Conservation (phyloP, 2,888 invertebrate genomes). For the Spodoptera exigua region DNA sequence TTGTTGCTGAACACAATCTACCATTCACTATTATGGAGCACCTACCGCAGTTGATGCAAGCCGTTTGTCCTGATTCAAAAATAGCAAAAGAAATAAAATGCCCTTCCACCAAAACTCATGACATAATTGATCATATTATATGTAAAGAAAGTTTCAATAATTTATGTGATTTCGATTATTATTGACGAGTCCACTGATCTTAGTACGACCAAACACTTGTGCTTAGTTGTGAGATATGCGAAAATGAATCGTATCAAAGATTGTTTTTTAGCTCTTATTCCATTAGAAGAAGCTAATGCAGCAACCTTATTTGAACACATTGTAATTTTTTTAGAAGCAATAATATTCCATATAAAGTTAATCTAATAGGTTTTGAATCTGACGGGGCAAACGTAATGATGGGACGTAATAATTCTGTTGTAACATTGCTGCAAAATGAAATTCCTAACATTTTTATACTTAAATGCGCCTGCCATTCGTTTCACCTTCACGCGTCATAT, state of each 20-base stretch:
- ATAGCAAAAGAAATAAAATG: too few species aligned
- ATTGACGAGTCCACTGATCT: too few species aligned
- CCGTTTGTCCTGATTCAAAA: conserved; percentile 20
- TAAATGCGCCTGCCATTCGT: conserved; percentile 10
- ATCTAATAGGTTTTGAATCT: conserved; percentile 38
- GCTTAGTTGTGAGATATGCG: too few species aligned
- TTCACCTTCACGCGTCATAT: conserved; percentile 1
- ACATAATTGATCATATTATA: too few species aligned
- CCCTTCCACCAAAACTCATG: too few species aligned
- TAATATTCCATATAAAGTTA: conserved; percentile 28
- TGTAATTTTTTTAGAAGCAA: conserved; percentile 23
- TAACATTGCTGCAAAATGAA: conserved; percentile 12
- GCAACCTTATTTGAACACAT: conserved; percentile 2
- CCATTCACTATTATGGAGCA: conserved; percentile 30
- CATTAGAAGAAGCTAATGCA: conserved; percentile 9
- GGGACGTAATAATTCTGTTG: conserved; percentile 30
- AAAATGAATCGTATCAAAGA: too few species aligned
- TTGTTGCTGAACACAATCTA: conserved; percentile 42
- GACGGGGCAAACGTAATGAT: conserved; percentile 43
- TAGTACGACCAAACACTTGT: too few species aligned
- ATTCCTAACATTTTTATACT: conserved; percentile 22
- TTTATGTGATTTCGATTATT: too few species aligned
- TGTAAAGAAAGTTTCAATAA: too few species aligned
- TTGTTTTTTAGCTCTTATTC: conserved; percentile 12
- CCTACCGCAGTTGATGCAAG: conserved; percentile 26